Evolutionary conservation across 2,888 invertebrate species (phyloP), one percentile per base, ranked within the genome.

Genomic region (Dyspetes luteomarginatus): DNA sequence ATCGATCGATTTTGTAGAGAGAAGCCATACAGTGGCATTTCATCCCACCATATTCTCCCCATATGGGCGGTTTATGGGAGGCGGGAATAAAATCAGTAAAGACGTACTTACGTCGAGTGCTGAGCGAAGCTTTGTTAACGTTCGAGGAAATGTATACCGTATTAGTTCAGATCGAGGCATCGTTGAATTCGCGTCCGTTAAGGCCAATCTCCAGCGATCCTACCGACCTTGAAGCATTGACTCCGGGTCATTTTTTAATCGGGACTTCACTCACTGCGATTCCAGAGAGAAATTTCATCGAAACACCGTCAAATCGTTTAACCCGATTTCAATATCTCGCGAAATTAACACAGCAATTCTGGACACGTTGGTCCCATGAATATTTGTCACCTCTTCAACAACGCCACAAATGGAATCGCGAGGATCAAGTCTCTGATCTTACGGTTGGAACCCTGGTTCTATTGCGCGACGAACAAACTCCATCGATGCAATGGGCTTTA

Each of bases 231-330:
- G 7, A 48, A 1, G 74, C 82, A 0, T 73, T 89, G 1, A 88
- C 88, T 1, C 89, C 88, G n/a, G 87, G 84, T 1, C 89, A 89
- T 67, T 88, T 89, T 69, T 78, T 90, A 1, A 84, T 87, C 36
- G 87, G 86, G n/a, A 56, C 62, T 56, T 72, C 85, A 19, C 64
- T 86, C 0, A 9, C 30, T 19, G 68, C 68, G 4, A 30, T 68
- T 3, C 68, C 68, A 17, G 36, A 68, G 12, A 17, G 55, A 4
- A 19, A 55, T 30, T 12, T 68, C 12, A 5, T 3, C 2, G 41
- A 68, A 55, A 36, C 22, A 1, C 22, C 55, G 0, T 55, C 68
- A 1, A 55, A 55, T 36, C 68, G 52, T 52, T 19, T 68, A 0
- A 68, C 68, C 7, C 68, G 52, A 19, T 68, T 36, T 36, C 68